These are phyloP conservation scores for Marmota flaviventris DNA, from an alignment of 2,113 vertebrate genomes.

Conservation along the genomic window DNA sequence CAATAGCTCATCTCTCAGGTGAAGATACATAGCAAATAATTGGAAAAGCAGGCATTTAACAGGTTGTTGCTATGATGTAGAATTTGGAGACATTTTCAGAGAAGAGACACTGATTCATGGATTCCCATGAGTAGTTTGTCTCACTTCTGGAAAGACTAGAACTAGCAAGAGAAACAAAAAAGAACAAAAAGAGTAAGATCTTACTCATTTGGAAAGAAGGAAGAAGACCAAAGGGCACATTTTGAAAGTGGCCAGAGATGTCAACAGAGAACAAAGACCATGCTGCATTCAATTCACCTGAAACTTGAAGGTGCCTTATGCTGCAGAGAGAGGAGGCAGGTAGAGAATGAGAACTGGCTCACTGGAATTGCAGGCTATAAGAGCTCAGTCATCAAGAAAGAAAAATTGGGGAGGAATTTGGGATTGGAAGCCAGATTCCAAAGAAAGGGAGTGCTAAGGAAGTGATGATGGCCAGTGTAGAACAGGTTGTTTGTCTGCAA, in stretches of 20 bases:
- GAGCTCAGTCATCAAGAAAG: not conserved
- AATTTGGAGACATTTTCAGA: constrained; percentile 28
- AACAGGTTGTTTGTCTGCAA: not conserved
- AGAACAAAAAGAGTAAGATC: not conserved
- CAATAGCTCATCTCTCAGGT: not conserved
- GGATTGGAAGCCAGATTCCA: not conserved
- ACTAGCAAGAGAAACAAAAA: not conserved
- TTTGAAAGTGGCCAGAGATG: not conserved
- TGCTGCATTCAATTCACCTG: not conserved
- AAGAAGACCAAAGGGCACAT: not conserved
- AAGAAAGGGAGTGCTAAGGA: not conserved
- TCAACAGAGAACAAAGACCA: not conserved
- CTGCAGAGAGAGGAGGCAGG: not conserved
- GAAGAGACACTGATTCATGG: not conserved
- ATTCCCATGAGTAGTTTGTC: not conserved
- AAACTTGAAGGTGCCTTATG: not conserved
- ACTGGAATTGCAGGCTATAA: not conserved
- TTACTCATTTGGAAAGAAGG: not conserved
- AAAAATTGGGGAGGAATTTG: not conserved
- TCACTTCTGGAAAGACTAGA: not conserved
- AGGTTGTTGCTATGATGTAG: not conserved
- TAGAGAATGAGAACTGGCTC: not conserved
- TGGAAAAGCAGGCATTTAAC: not conserved
- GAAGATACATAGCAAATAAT: not conserved
- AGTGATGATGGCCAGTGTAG: not conserved